Evolutionary conservation across 2,113 vertebrate genomes (phyloP), one percentile per base, ranked within the genome.

Genomic region (Rhodinocichla rosea): DNA sequence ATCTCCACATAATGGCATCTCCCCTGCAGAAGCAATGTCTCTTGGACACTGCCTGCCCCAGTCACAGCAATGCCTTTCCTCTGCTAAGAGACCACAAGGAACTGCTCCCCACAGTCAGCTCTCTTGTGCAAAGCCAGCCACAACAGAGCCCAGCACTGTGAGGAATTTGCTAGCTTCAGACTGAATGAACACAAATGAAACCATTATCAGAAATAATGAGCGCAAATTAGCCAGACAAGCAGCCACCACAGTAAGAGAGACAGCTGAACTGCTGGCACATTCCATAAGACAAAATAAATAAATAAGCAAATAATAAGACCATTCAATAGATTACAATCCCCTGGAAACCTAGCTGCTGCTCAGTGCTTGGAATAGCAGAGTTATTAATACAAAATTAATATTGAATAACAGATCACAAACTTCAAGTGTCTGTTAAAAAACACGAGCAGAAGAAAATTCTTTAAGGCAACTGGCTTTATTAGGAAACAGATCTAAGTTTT

Each of bases 191-290:
- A 78, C 84, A 82, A 92, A 92, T 79, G 49, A 88, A 91, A 63
- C 26, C 87, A 83, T 85, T 92, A 85, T 63, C 42, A 92, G 78
- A 90, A 91, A 91, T 52, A 91, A 91, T 77, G 67, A 90, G 7
- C 59, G 70, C 85, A 89, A 95, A 95, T 91, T 49, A 96, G 74
- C 81, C 62, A 87, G 80, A 63, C 47, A 87, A 52, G 19, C 39
- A 86, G 69, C 52, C 52, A 92, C 39, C 39, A 63, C 37, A 74
- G 60, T 21, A 37, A 56, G 73, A 92, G 53, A 89, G 23, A 83
- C 77, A 86, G 89, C 86, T 82, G 65, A 91, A 85, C 74, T 73
- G 55, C 14, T 95, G 84, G 67, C 87, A 90, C 50, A 32, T 79
- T 85, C 74, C 53, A 1, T 13, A 55, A 50, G 62, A 63, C 18